phyloP scores from a whole-genome alignment of 2,888 invertebrate genomes.

The Drosophila acutilabella region DNA sequence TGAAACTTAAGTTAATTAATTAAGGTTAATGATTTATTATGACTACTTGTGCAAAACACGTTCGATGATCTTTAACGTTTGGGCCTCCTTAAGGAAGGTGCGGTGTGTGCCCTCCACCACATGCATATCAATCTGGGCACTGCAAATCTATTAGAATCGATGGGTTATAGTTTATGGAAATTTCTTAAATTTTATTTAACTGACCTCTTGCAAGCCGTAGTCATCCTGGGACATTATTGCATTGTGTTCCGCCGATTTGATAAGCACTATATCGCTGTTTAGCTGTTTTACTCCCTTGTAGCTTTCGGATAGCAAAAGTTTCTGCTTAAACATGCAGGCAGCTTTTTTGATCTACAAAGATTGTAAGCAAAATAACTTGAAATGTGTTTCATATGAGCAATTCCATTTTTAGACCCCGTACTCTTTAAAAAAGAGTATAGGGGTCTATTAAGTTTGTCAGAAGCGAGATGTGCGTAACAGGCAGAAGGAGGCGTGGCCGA shows the following conservation, averaged over 20 bases:
- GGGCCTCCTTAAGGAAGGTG: constrained; percentile 91
- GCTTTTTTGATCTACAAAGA: constrained; percentile 87
- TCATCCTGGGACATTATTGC: constrained; percentile 91
- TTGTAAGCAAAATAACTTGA: not conserved
- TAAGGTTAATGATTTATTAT: constrained; percentile 25
- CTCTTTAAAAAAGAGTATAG: no score
- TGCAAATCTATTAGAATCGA: constrained; percentile 88
- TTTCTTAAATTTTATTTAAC: not conserved
- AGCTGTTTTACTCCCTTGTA: constrained; percentile 90
- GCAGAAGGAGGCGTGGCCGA: no score
- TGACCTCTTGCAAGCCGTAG: constrained; percentile 94
- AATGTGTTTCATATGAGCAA: no score
- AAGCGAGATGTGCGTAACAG: no score
- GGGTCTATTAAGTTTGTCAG: no score
- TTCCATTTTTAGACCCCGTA: no score
- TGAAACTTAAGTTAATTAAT: constrained; percentile 16
- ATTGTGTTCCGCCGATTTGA: constrained; percentile 95
- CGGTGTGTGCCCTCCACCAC: constrained; percentile 94
- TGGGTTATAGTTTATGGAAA: not conserved
- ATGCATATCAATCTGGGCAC: constrained; percentile 87
- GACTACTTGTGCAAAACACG: constrained; percentile 67
- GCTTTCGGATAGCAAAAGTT: constrained; percentile 91
- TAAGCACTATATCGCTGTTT: constrained; percentile 90
- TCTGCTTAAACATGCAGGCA: constrained; percentile 92
- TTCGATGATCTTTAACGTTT: constrained; percentile 89